Evolutionary conservation across 2,797 vertebrate genomes (phyloP).

Genomic region (Pseudochirops cupreus): DNA sequence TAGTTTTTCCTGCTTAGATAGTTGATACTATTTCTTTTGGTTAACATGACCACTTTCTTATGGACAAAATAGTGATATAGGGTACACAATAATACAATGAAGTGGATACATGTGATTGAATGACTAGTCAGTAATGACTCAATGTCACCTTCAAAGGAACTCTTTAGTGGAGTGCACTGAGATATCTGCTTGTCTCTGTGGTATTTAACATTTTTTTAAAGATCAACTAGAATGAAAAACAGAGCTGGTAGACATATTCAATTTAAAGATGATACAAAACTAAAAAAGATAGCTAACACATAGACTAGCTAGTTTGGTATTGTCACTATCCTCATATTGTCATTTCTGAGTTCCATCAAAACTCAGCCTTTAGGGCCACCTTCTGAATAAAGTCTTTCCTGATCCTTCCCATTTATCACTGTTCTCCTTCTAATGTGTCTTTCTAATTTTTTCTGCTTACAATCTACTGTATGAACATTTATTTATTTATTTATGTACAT

Average conservation of each 20-base stretch:
- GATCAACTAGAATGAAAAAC: not conserved
- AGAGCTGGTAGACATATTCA: not conserved
- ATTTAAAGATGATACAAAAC: not conserved
- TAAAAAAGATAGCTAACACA: not conserved
- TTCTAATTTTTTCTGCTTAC: not conserved
- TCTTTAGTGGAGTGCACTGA: not conserved
- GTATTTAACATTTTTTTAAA: not conserved
- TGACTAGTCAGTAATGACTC: not conserved
- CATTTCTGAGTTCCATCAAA: not conserved
- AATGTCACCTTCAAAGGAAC: not conserved
- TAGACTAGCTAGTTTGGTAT: not conserved
- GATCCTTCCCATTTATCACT: not conserved
- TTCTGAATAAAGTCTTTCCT: not conserved
- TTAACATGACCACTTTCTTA: not conserved
- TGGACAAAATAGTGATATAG: not conserved
- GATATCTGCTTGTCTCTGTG: not conserved
- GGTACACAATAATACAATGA: not conserved
- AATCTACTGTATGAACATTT: not conserved
- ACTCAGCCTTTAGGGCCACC: not conserved
- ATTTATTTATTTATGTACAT: not conserved
- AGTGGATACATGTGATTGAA: not conserved
- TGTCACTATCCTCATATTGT: not conserved
- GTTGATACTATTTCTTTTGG: not conserved
- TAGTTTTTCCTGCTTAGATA: not conserved
- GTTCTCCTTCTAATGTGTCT: not conserved